phyloP scores from a whole-genome alignment of 2,797 vertebrate species.

The Myotis pilosus region DNA sequence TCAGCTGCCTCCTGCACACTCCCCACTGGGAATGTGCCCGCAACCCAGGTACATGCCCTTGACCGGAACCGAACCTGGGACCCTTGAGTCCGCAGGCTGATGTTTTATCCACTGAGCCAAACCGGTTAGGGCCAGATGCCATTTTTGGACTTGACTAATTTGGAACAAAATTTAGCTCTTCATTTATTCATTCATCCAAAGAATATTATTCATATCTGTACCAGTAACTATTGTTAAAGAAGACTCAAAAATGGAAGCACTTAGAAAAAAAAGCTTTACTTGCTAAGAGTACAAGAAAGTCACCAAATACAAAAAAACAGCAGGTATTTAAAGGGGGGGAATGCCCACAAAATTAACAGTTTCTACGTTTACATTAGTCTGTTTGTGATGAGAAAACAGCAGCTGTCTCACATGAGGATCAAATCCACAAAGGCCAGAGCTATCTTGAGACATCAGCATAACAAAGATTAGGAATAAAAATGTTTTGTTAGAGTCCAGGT shows the following conservation, averaged over 20 bases:
- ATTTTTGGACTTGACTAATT: slow-evolving; percentile 38
- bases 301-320: slow-evolving; percentile 24
- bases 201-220: slow-evolving; percentile 28
- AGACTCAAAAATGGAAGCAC: slow-evolving; percentile 5
- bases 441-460: background rate
- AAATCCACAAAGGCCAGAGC: background rate
- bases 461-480: slow-evolving; percentile 4
- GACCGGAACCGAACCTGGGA: no score
- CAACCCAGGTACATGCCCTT: no score
- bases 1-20: no score
- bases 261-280: slow-evolving; percentile 17
- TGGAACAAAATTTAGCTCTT: slow-evolving; percentile 24
- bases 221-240: slow-evolving; percentile 43
- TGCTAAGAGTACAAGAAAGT: background rate
- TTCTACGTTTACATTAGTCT: background rate
- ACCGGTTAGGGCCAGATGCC: background rate
- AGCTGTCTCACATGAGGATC: background rate
- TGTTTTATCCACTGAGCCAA: no score
- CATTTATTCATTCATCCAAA: slow-evolving; percentile 27
- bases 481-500: background rate
- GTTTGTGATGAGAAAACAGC: background rate
- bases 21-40: no score
- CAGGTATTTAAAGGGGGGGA: slow-evolving; percentile 3
- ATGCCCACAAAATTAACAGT: background rate
- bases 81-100: no score